Evolutionary conservation across 1,140 invertebrate species (phyloP).

Genomic region (Schmidtea mediterranea): DNA sequence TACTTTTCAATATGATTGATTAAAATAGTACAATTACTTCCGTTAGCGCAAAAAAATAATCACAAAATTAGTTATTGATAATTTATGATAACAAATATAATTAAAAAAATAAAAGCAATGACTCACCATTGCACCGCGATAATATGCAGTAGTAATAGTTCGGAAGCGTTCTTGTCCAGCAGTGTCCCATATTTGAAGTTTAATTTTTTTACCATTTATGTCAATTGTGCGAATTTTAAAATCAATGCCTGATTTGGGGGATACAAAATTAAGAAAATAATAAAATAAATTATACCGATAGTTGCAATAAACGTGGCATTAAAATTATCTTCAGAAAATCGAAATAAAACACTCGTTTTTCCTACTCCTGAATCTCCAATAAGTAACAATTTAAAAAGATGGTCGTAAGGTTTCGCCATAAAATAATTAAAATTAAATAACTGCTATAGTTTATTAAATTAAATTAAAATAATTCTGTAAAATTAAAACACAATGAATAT

Average conservation of each 20-base stretch:
- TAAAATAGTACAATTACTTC: no score
- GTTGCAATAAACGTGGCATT: constrained; percentile 96
- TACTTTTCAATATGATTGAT: no score
- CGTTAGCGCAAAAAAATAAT: no score
- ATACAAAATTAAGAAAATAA: not conserved
- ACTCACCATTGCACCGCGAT: constrained; percentile 37
- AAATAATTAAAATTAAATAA: no score
- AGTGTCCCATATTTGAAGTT: constrained; percentile 46
- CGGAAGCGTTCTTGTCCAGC: constrained; percentile 86
- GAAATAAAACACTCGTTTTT: constrained; percentile 93
- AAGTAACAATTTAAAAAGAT: constrained; percentile 97
- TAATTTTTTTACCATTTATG: constrained; percentile 3
- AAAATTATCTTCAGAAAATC: constrained; percentile 96
- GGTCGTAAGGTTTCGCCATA: constrained; percentile 34
- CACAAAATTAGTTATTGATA: no score
- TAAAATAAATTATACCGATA: constrained; percentile 46
- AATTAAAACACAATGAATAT: no score
- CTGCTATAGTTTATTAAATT: no score
- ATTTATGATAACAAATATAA: no score
- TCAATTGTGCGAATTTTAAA: constrained; percentile 4
- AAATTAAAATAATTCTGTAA: no score
- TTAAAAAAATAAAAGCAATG: no score
- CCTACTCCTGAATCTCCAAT: constrained; percentile 96
- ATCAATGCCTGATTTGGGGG: not conserved
- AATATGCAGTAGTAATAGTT: constrained; percentile 87